Conservation (phyloP, 2,797 vertebrate species). For the Carduelis carduelis region DNA sequence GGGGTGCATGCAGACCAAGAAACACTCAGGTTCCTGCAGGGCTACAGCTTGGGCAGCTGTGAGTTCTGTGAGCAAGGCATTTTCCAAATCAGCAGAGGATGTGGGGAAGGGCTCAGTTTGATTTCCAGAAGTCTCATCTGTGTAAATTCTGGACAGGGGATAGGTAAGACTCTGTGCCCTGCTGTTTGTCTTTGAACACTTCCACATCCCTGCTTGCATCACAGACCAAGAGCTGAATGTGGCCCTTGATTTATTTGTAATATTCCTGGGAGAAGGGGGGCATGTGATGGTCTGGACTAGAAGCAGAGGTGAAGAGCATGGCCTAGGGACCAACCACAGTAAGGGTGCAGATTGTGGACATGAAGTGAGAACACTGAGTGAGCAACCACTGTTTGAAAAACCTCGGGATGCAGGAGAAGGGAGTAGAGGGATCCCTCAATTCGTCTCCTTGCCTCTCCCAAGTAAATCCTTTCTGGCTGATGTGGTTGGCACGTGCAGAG, state of each 20-base stretch:
- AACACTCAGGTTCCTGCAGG: fast-evolving
- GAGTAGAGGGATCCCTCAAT: background rate
- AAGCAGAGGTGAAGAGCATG: background rate
- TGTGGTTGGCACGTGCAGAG: background rate
- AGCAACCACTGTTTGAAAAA: fast-evolving
- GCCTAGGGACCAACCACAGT: background rate
- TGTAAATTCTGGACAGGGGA: background rate
- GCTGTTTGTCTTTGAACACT: background rate
- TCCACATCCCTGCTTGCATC: background rate
- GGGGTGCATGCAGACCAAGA: background rate
- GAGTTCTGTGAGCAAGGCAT: background rate
- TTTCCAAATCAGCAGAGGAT: background rate
- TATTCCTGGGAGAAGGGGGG: background rate
- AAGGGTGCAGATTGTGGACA: fast-evolving
- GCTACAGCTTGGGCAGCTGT: background rate
- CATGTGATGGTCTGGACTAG: background rate
- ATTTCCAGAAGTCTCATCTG: background rate
- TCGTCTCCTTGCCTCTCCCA: background rate
- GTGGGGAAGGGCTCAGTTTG: background rate
- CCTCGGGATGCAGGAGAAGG: background rate
- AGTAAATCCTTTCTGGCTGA: background rate
- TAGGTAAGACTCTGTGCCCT: background rate
- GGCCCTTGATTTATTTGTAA: background rate
- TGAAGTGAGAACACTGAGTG: background rate
- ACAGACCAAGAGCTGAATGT: background rate